These are phyloP conservation scores for Helicoverpa armigera DNA, from an alignment of 1,140 invertebrate genomes.

Conservation along the genomic window DNA sequence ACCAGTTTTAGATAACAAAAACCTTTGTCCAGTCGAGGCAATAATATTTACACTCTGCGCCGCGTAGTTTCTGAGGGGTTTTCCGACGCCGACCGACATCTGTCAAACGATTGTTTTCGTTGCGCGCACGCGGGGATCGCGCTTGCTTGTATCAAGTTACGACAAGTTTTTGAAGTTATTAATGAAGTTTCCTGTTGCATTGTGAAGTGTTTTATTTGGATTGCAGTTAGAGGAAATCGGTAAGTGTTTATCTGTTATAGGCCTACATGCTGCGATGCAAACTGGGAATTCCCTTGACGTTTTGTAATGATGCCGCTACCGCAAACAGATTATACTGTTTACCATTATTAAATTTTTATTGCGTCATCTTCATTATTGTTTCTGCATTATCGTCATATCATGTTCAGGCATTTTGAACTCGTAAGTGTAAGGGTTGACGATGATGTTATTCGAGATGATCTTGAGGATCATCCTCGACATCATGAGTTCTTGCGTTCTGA, in stretches of 20 bases:
- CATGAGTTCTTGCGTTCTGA: conserved; percentile 5
- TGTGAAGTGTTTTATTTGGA: conserved; percentile 77
- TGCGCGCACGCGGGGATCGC: conserved; percentile 77
- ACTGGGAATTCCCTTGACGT: conserved; percentile 28
- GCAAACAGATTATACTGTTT: conserved; percentile 41
- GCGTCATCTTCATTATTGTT: conserved; percentile 29
- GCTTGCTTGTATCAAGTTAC: conserved; percentile 75
- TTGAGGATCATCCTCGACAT: conserved; percentile 21
- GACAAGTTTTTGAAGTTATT: conserved; percentile 77
- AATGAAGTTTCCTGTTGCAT: conserved; percentile 64
- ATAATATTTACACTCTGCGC: conserved; percentile 81
- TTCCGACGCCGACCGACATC: conserved; percentile 80
- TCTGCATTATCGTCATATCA: conserved; percentile 11
- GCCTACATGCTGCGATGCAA: neutral
- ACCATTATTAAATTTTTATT: conserved; percentile 45
- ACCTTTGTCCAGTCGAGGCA: conserved; percentile 84
- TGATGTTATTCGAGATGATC: neutral
- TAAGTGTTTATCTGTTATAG: conserved; percentile 61
- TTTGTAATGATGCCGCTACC: neutral
- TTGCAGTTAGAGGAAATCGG: conserved; percentile 76
- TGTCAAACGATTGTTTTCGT: conserved; percentile 79
- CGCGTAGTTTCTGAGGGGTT: conserved; percentile 80
- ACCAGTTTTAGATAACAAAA: conserved; percentile 84
- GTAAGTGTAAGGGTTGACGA: neutral
- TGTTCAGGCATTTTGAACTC: neutral